phyloP scores from a whole-genome alignment of 2,888 invertebrate genomes.

The Chrysopilus asiliformis region DNA sequence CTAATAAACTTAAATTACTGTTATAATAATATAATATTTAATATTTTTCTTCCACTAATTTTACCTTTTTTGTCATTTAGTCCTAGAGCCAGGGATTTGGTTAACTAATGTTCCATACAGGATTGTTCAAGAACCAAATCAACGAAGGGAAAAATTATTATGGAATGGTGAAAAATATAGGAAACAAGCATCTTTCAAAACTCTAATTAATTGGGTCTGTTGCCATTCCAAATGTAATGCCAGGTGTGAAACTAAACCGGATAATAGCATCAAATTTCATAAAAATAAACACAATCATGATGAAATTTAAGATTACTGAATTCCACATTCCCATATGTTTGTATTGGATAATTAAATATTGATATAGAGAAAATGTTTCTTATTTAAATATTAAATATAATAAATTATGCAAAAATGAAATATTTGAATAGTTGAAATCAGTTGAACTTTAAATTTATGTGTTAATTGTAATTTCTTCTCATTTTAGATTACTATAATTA shows the following conservation, averaged over 20 bases:
- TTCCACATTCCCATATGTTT: background rate
- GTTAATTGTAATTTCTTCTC: background rate
- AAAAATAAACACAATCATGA: constrained; percentile 19
- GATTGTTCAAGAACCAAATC: constrained; percentile 15
- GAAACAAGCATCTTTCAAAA: constrained; percentile 20
- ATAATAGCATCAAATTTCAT: constrained; percentile 18
- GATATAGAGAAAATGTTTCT: too few species aligned
- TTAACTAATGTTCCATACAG: constrained; percentile 15
- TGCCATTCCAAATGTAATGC: constrained; percentile 16
- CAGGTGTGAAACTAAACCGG: constrained; percentile 18
- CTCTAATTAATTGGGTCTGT: constrained; percentile 21
- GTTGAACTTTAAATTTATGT: too few species aligned
- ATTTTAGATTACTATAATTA: background rate
- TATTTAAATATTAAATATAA: too few species aligned
- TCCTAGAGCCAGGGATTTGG: constrained; percentile 18
- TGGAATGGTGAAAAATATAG: constrained; percentile 18
- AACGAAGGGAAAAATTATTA: constrained; percentile 17
- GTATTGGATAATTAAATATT: too few species aligned
- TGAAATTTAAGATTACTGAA: background rate
- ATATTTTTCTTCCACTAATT: too few species aligned
- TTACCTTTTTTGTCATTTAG: constrained; percentile 5
- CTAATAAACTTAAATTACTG: too few species aligned
- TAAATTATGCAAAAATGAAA: too few species aligned
- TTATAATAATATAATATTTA: too few species aligned
- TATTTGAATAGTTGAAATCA: background rate